Base-by-base conservation (phyloP, 2,888 invertebrate species). In the Incurvaria masculella region DNA sequence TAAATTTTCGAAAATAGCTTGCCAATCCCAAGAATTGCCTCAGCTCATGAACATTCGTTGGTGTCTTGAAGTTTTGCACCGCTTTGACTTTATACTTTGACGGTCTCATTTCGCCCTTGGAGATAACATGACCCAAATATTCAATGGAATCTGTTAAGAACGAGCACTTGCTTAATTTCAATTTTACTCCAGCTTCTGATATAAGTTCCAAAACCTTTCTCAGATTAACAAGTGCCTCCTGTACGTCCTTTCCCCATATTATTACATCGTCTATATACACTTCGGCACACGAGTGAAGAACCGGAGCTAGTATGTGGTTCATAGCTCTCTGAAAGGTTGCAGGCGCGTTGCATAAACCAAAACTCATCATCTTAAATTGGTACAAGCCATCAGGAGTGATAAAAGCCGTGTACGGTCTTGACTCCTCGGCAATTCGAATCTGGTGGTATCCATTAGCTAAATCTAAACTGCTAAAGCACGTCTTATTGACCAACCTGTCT, bases 1-100 rank as follows among this genome's bases (percentile, higher is more conserved):
- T 47, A 43, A 50, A 54, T n/a, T 50, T 51, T 8, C 52, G 41
- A 42, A 51, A 53, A 42, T 52, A 52, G n/a, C 50, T 52, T 1
- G 52, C 49, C 16, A 54, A 39, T 4, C 53, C 55, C 21, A 55
- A 16, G 38, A 55, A 55, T 21, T 53, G 53, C 8, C 55, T 49
- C 2, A 52, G 18, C 21, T 55, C 48, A 38, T 55, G 52, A 10
- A 52, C 44, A 39, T 50, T 54, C 6, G n/a, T 18, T 1, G 52
- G 55, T n/a, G 40, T 48, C 23, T 40, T 19, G 44, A 52, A 52
- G 1, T 49, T 18, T 16, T 18, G 1, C 5, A 52, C 51, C 1
- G 51, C 49, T n/a, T 20, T 8, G 20, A 46, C 4, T 21, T 51
- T 48, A 21, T 21, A 21, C n/a, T 14, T 17, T 8, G 51, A 48